Percentiles rank a stretch among this genome's conserved stretches.
Evolutionary conservation across 2,797 vertebrate species (phyloP).

Genomic region (Schizopygopsis pylzovi): DNA sequence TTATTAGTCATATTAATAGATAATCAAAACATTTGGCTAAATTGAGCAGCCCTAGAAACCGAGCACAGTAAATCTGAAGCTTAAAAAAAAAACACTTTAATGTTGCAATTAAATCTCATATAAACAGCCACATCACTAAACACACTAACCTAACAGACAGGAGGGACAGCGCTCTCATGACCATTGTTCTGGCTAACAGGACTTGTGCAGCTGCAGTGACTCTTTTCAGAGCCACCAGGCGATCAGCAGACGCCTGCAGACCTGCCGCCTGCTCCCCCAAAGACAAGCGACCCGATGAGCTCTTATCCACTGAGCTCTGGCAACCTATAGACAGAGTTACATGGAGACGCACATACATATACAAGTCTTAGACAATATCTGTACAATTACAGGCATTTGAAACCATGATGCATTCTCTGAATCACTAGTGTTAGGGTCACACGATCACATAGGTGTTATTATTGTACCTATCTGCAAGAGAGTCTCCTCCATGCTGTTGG

Average conservation of each 20-base stretch:
- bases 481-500: constrained; percentile 98
- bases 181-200: constrained; percentile 97
- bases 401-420: neutral
- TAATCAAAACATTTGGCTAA: too few relatives aligned
- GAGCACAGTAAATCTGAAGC: too few relatives aligned
- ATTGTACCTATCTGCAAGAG: constrained; percentile 92
- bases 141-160: constrained; percentile 87
- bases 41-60: too few relatives aligned
- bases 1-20: too few relatives aligned
- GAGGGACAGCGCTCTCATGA: constrained; percentile 95
- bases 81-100: neutral
- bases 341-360: neutral
- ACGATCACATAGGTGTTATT: neutral
- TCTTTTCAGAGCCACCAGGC: constrained; percentile 91
- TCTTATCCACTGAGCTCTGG: constrained; percentile 94
- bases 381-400: neutral
- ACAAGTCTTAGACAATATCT: neutral
- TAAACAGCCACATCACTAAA: neutral
- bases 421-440: neutral
- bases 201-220: constrained; percentile 96
- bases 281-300: constrained; percentile 90
- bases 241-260: constrained; percentile 90
- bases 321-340: constrained; percentile 79
- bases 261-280: constrained; percentile 95
- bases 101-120: neutral